phyloP scores from a whole-genome alignment of 2,797 vertebrate species.

The Apogon talboti region DNA sequence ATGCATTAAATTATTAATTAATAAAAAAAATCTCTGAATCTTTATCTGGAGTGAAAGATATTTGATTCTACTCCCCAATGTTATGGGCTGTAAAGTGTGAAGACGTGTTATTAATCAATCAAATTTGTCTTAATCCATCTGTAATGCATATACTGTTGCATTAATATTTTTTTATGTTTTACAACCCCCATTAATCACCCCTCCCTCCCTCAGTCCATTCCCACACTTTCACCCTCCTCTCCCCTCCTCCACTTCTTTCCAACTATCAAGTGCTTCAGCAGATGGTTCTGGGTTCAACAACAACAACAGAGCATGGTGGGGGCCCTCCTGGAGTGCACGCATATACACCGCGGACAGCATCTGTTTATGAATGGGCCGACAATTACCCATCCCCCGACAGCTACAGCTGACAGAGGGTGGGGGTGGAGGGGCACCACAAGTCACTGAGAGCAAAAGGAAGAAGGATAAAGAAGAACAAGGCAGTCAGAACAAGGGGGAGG shows the following conservation, averaged over 20 bases:
- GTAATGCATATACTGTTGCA: neutral
- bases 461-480: conserved; percentile 21
- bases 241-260: conserved; percentile 33
- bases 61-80: no score
- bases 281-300: conserved; percentile 77
- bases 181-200: conserved; percentile 13
- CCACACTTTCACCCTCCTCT: conserved; percentile 30
- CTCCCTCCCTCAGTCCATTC: conserved; percentile 36
- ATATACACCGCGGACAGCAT: conserved; percentile 71
- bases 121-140: neutral
- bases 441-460: conserved; percentile 36
- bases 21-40: no score
- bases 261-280: conserved; percentile 80
- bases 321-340: conserved; percentile 70
- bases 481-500: neutral
- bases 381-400: conserved; percentile 66
- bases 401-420: conserved; percentile 64
- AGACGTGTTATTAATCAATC: no score
- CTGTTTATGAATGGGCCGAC: conserved; percentile 80
- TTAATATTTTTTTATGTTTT: neutral
- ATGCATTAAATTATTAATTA: no score
- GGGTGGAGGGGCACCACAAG: conserved; percentile 1
- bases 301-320: conserved; percentile 62
- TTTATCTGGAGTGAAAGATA: no score
- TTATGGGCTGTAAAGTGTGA: no score